Evolutionary conservation across 2,113 vertebrate genomes (phyloP), one percentile per base, ranked within the genome.

Genomic region (Oncorhynchus kisutch): DNA sequence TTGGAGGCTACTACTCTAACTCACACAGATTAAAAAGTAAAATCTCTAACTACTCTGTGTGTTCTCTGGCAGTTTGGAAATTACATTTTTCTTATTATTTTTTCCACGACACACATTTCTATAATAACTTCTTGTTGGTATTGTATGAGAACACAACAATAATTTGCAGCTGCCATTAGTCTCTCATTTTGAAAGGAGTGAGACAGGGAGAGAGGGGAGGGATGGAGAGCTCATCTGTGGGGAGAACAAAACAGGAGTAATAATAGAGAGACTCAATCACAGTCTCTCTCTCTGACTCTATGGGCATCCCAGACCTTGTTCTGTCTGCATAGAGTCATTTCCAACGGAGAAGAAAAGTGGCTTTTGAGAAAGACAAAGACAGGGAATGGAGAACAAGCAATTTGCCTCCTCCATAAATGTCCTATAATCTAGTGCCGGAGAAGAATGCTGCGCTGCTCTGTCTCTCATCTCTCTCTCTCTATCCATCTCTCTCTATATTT

Each of bases 261-360:
- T 90, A 90, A 90, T 87, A 80, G 82, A 80, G 77, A 76, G 77
- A 88, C 90, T 89, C 84, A 82, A 87, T 91, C 88, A 84, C 20
- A 11, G 81, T n/a, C 59, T 20, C 59, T 76, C 74, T 78, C 71
- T 77, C 74, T 45, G 8, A 11, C 39, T 77, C 70, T 66, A 76
- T 74, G 70, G 75, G 75, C 76, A 74, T 27, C 68, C 60, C 73
- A 77, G 71, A 18, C 49, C 72, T 68, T 27, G 65, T 54, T 71
- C 72, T n/a, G 59, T 20, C 18, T 62, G 59, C 6, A 22, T n/a
- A 22, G n/a, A 62, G 59, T 62, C 71, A 54, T 74, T 64, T 82
- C 78, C 71, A 59, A 67, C 57, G 65, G 29, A 59, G 45, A 78
- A 2, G 49, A 86, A 86, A 83, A 78, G 70, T 82, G 75, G 62